These are phyloP conservation scores for Bugulina stolonifera DNA, from an alignment of 2,888 invertebrate genomes.

Conservation along the genomic window DNA sequence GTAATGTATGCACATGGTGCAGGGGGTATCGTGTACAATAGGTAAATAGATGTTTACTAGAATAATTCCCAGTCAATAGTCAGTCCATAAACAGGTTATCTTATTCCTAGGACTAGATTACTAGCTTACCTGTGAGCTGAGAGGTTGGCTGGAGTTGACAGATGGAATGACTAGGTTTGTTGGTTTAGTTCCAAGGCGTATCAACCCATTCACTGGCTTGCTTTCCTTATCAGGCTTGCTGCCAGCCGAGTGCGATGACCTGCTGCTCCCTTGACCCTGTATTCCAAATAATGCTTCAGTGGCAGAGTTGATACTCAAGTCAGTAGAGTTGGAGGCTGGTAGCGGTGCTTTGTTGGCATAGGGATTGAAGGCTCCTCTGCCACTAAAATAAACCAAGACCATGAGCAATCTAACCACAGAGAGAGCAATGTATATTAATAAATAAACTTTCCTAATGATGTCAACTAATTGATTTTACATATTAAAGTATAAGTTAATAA, in stretches of 20 bases:
- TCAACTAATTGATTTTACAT: too few species aligned
- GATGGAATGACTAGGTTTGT: conserved; percentile 25
- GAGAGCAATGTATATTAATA: too few species aligned
- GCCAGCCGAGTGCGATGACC: neutral
- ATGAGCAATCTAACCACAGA: too few species aligned
- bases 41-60: too few species aligned
- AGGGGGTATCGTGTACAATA: too few species aligned
- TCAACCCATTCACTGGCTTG: neutral
- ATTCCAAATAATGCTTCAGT: neutral
- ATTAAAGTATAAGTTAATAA: too few species aligned
- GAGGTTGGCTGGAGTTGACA: neutral
- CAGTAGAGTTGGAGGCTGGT: neutral
- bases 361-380: neutral
- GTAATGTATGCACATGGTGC: too few species aligned
- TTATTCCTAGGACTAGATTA: too few species aligned
- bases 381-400: neutral
- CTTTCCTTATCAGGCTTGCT: neutral
- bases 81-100: too few species aligned
- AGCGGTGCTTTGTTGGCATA: neutral
- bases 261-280: neutral
- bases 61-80: too few species aligned
- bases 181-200: conserved; percentile 2
- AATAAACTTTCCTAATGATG: too few species aligned
- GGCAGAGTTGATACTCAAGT: neutral
- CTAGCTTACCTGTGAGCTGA: neutral